Evolutionary conservation across 2,888 invertebrate species (phyloP).

Genomic region (Sarcophaga subvicina): DNA sequence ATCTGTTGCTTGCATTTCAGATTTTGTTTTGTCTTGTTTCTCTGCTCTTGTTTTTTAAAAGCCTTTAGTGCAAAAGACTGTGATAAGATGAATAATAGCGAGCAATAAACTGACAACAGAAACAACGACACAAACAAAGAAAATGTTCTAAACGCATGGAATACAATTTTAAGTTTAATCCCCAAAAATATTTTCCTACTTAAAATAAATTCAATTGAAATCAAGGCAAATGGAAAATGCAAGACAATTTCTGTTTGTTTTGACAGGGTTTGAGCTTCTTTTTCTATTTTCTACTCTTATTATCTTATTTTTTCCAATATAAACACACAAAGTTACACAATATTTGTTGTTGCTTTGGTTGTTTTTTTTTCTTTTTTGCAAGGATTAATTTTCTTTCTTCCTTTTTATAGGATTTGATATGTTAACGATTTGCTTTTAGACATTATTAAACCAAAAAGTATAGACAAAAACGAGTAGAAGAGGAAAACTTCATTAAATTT

Average conservation of each 20-base stretch:
- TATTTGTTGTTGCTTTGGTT: not conserved
- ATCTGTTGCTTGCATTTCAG: constrained; percentile 62
- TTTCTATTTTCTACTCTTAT: not conserved
- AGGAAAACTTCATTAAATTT: constrained; percentile 31
- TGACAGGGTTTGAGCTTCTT: not conserved
- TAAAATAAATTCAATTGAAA: constrained; percentile 36
- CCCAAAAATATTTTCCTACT: constrained; percentile 45
- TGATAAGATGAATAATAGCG: not conserved
- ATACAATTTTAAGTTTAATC: constrained; percentile 57
- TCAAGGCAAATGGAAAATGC: constrained; percentile 9
- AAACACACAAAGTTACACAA: not conserved
- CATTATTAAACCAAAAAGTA: not conserved
- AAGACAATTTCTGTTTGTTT: constrained; percentile 13
- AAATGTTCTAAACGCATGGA: constrained; percentile 32
- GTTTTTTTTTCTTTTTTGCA: not conserved
- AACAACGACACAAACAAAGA: not conserved
- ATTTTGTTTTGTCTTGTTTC: constrained; percentile 8
- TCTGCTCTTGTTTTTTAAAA: constrained; percentile 35
- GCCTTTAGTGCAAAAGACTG: not conserved
- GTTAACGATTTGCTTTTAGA: constrained; percentile 25
- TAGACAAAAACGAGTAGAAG: not conserved
- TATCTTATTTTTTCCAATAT: not conserved
- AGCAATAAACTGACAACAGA: not conserved
- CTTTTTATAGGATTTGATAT: constrained; percentile 24
- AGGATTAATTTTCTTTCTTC: not conserved